Evolutionary conservation across 2,797 vertebrate genomes (phyloP).

Genomic region (Gymnocypris eckloni): DNA sequence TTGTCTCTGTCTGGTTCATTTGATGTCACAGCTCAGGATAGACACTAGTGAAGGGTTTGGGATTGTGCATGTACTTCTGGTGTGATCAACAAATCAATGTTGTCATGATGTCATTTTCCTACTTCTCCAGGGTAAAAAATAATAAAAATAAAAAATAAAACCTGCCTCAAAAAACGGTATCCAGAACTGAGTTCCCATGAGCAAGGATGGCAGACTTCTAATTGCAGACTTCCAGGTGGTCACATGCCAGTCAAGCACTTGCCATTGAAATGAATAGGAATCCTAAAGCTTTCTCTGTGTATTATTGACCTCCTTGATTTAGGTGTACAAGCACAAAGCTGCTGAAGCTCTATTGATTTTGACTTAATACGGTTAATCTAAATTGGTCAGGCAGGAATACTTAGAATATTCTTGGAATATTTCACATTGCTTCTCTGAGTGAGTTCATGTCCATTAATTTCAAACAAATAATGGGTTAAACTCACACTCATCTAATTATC

Average conservation of each 20-base stretch:
- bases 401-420: not conserved
- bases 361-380: conserved; percentile 10
- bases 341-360: conserved; percentile 18
- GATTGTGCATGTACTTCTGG: not conserved
- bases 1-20: conserved; percentile 9
- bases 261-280: not conserved
- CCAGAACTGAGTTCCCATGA: not conserved
- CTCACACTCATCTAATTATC: conserved; percentile 9
- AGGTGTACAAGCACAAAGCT: not conserved
- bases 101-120: conserved; percentile 1
- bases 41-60: not conserved
- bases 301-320: conserved; percentile 20
- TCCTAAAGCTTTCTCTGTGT: not conserved
- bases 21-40: conserved; percentile 3
- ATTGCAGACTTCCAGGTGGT: not conserved
- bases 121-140: not conserved
- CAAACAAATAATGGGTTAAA: not conserved
- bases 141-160: not conserved
- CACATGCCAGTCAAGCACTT: not conserved
- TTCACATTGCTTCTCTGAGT: not conserved
- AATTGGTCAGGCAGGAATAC: conserved; percentile 13
- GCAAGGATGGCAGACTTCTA: not conserved
- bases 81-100: conserved; percentile 5
- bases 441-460: not conserved
- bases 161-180: not conserved